Conservation (phyloP, 2,797 vertebrate genomes). For the Artibeus lituratus region DNA sequence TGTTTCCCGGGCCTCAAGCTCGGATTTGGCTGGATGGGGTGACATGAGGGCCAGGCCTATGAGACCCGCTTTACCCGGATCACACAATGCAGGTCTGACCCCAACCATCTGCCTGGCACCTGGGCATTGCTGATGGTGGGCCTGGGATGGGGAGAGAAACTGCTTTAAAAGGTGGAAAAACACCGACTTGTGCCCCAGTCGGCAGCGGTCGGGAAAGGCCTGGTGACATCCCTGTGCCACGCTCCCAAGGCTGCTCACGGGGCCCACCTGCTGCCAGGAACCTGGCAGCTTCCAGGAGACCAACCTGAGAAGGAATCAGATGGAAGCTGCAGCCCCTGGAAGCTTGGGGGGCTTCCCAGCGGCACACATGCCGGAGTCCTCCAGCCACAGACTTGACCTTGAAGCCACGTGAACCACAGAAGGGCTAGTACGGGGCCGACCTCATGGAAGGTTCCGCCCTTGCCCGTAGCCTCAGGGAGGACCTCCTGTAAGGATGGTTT, state of each 20-base stretch:
- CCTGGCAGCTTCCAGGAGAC: not conserved
- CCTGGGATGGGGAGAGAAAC: not conserved
- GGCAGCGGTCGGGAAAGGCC: not conserved
- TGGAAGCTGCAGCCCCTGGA: not conserved
- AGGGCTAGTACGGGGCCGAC: not conserved
- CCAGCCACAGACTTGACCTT: not conserved
- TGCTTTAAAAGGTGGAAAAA: not conserved
- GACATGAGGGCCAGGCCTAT: not conserved
- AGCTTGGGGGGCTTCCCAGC: not conserved
- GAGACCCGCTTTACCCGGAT: not conserved
- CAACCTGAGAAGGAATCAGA: not conserved
- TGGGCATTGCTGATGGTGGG: not conserved
- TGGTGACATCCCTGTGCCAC: accelerated
- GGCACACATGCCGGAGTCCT: not conserved
- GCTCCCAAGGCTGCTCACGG: not conserved
- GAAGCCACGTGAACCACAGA: not conserved
- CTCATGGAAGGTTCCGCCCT: not conserved
- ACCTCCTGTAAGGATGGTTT: not conserved
- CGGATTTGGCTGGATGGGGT: not conserved
- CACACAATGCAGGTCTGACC: not conserved
- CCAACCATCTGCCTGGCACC: not conserved
- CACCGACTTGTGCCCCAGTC: too few relatives aligned
- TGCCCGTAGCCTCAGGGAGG: not conserved
- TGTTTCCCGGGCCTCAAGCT: not conserved
- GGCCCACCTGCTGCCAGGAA: not conserved